Evolutionary conservation across 2,113 vertebrate genomes (phyloP), one percentile per base, ranked within the genome.

Genomic region (Festucalex cinctus): DNA sequence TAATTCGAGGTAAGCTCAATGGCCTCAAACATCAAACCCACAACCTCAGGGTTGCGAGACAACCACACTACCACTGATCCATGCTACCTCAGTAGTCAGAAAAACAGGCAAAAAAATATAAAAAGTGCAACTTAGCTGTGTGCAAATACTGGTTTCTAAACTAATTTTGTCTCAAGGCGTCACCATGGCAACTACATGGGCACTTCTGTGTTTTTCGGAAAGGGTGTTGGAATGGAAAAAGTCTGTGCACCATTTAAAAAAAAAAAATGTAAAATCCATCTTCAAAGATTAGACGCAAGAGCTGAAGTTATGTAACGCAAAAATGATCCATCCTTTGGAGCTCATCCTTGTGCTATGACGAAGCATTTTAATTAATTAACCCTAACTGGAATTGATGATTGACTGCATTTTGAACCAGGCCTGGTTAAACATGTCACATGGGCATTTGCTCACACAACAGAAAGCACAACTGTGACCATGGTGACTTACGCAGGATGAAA

Each of bases 111-210:
- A n/a, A n/a, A n/a, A n/a, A n/a, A n/a, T n/a, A 14, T 2, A 53
- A 14, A 54, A 54, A 1, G 26, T 17, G 6, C 5, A 57, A 3
- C 14, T 28, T 7, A 57, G 54, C 54, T 57, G 16, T 35, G 26
- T 28, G 22, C 26, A 26, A 54, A 22, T 16, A 7, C 24, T 54
- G 51, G 51, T 54, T 12, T 26, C 13, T 1, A 17, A 17, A 32
- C 54, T 32, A 57, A 28, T 32, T 57, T 26, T 57, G 16, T 3
- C 26, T 57, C 63, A 75, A 80, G 75, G 9, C 48, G 71, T 90
- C 81, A 56, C 91, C 87, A 90, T 91, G 79, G 89, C 85, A 92
- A 92, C 51, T 26, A 22, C 1, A 54, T 54, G 22, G 10, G 26
- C 51, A 26, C 26, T 17, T 26, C 1, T 14, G 46, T 48, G 17